Evolutionary conservation across 2,888 invertebrate species (phyloP), one percentile per base, ranked within the genome.

Genomic region (Alitta virens): DNA sequence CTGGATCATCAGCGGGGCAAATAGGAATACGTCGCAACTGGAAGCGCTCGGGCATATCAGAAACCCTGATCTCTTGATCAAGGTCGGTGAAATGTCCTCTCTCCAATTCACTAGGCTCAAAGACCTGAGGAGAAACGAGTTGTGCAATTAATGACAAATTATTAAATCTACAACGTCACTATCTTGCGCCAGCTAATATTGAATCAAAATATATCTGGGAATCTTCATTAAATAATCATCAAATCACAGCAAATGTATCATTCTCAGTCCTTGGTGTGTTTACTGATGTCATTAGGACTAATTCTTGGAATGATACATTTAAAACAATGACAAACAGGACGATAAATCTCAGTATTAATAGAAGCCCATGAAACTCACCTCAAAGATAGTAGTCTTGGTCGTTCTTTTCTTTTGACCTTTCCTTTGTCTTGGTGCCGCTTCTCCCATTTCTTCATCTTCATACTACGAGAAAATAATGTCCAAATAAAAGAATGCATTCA

Each of bases 31-130:
- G 89, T 1, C 97, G 88, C 59, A 95, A 84, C 83, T 95, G 83
- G 70, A 85, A 86, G 63, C 86, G 74, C 71, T 86, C 86, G 1
- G 86, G 86, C 64, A 82, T 76, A 72, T 86, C 86, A 21, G 83
- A 81, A 18, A 74, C 74, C 62, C 84, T 73, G 64, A 86, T 85
- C 89, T 95, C 93, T 14, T 95, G 88, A 82, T 97, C 96, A 72
- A 91, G 84, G 80, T 97, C 94, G 0, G 97, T 96, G 77, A 98
- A 92, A 78, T 95, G 96, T 42, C 94, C 94, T 55, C 94, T 87
- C 82, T 97, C 97, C 74, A 99, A 85, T 82, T 99, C 99, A 75
- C 92, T 92, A 0, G 99, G 99, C 82, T 99, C 99, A 78, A 95
- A 97, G 64, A 97, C 90, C 83, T 96, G 46, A 3, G 46, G n/a